A percentile compares a stretch with the other conserved stretches of the same genome.
These are phyloP conservation scores for Drosophila takahashii DNA, from an alignment of 1,140 invertebrate genomes.

Conservation along the genomic window DNA sequence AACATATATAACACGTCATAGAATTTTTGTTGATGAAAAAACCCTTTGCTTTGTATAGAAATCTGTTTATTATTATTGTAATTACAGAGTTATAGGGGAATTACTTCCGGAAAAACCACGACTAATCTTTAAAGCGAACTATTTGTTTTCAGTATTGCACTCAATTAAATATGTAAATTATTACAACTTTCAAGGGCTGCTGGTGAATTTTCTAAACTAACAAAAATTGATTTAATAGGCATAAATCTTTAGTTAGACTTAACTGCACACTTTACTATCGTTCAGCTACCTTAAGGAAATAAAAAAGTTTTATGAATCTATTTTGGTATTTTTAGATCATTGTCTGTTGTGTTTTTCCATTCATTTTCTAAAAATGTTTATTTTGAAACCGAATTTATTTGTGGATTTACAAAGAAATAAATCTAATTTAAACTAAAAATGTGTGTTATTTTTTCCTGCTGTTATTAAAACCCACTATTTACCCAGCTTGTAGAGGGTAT, in stretches of 20 bases:
- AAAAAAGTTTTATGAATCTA: background rate
- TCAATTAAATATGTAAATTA: background rate
- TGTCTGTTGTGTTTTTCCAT: background rate
- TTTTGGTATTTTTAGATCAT: constrained; percentile 3
- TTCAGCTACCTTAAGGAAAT: constrained; percentile 1
- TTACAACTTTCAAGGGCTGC: background rate
- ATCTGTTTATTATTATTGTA: background rate
- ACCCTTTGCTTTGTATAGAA: background rate
- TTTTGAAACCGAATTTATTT: background rate
- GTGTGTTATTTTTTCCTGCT: background rate
- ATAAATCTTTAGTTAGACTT: background rate
- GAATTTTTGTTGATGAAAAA: background rate
- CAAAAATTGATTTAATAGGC: constrained; percentile 5
- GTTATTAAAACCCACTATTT: constrained; percentile 11
- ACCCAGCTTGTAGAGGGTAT: constrained; percentile 29
- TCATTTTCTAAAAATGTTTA: background rate
- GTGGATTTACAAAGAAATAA: background rate
- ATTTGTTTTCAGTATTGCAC: background rate
- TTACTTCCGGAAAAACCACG: background rate
- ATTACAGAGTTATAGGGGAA: background rate
- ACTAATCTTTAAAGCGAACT: background rate
- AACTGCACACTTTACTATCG: background rate
- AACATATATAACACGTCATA: too few species aligned
- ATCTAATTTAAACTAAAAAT: background rate
- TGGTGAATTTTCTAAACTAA: background rate